These are phyloP conservation scores for Lerista edwardsae DNA, from an alignment of 2,797 vertebrate genomes.

Conservation along the genomic window DNA sequence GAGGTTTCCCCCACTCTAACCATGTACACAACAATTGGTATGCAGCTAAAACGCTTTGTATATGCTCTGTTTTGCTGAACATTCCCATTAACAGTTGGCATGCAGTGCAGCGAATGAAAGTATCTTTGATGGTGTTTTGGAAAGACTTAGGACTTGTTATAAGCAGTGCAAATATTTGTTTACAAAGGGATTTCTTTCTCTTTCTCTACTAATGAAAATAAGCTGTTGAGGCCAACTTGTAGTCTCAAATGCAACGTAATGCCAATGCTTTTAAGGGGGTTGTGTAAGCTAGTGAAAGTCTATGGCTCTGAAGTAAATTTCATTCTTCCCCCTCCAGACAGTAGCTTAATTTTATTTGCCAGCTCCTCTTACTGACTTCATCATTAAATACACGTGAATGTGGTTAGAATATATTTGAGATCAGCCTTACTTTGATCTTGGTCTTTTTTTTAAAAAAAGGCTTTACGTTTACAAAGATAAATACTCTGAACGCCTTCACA, in stretches of 20 bases:
- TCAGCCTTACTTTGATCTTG: not conserved
- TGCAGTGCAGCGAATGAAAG: not conserved
- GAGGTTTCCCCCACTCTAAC: not conserved
- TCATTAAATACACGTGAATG: not conserved
- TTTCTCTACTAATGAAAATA: not conserved
- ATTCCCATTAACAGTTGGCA: not conserved
- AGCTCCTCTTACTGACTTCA: not conserved
- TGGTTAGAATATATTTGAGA: not conserved
- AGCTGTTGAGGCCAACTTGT: not conserved
- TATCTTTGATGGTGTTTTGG: conserved; percentile 6
- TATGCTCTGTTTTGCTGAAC: not conserved
- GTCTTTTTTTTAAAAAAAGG: not conserved
- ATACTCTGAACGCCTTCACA: too few relatives aligned
- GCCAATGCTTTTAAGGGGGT: not conserved
- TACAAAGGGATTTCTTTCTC: not conserved
- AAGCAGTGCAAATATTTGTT: not conserved
- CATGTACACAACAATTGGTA: not conserved
- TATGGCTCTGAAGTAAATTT: not conserved
- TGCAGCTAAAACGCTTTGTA: not conserved
- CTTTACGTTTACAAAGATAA: too few relatives aligned
- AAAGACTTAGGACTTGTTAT: not conserved
- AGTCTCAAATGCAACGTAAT: not conserved
- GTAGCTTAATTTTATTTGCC: not conserved
- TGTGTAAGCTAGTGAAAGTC: not conserved
- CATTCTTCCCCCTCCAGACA: not conserved